These are phyloP conservation scores for Lophotis ruficrista DNA, from an alignment of 2,113 vertebrate species.

Conservation along the genomic window DNA sequence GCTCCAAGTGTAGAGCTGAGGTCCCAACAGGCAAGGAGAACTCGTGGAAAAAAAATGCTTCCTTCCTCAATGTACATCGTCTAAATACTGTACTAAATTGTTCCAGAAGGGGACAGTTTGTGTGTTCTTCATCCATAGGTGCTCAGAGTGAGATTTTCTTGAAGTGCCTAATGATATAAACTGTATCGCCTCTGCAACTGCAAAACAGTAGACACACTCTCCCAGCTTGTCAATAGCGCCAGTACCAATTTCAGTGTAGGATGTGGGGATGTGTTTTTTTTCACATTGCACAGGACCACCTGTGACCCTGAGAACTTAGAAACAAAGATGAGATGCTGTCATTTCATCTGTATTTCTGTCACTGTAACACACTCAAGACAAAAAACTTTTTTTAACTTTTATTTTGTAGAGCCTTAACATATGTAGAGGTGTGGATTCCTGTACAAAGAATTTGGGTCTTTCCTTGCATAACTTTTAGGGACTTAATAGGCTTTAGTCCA, in stretches of 20 bases:
- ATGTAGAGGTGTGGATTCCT: not conserved
- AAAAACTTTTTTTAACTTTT: not conserved
- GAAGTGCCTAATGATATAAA: not conserved
- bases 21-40: accelerated
- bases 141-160: not conserved
- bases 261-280: not conserved
- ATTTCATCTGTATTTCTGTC: not conserved
- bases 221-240: not conserved
- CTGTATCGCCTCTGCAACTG: not conserved
- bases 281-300: not conserved
- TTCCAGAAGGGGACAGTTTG: not conserved
- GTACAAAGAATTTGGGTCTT: not conserved
- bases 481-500: not conserved
- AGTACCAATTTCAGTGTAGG: not conserved
- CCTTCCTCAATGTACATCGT: not conserved
- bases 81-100: not conserved
- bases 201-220: not conserved
- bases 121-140: not conserved
- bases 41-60: not conserved
- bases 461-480: not conserved
- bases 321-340: not conserved
- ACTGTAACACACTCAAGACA: not conserved
- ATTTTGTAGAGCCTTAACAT: not conserved
- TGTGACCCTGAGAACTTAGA: not conserved
- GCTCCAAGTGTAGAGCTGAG: not conserved